These are phyloP conservation scores for Aurelia sp. DNA, from an alignment of 30 jellyfish, hydroid and myxozoan species.

Conservation along the genomic window DNA sequence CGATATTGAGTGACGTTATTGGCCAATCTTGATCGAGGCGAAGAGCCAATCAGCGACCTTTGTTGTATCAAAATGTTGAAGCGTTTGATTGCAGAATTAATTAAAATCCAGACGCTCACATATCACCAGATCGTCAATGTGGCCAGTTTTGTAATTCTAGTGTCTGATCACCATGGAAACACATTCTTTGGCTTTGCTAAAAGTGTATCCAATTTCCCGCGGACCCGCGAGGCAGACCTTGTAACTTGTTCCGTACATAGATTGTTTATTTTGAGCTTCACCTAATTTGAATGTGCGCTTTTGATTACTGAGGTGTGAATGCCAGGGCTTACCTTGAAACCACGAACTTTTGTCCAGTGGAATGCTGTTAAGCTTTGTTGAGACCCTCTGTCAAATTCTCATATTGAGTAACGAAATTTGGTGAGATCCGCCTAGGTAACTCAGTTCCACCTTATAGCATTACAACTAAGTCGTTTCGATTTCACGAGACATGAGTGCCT, in stretches of 20 bases:
- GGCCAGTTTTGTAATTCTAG: slow-evolving; percentile 56
- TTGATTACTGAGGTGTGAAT: slow-evolving; percentile 84
- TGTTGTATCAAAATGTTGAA: too few relatives aligned
- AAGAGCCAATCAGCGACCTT: too few relatives aligned
- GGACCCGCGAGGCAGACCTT: slow-evolving; percentile 73
- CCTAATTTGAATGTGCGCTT: slow-evolving; percentile 71
- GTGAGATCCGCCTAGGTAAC: slow-evolving; percentile 30
- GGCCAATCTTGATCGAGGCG: too few relatives aligned
- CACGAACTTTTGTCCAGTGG: slow-evolving; percentile 73
- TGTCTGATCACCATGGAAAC: slow-evolving; percentile 65
- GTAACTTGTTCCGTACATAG: slow-evolving; percentile 55
- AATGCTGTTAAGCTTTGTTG: slow-evolving; percentile 71
- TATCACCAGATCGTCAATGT: slow-evolving; percentile 31
- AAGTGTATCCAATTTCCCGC: slow-evolving; percentile 61
- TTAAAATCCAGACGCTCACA: slow-evolving; percentile 51
- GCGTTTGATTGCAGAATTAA: slow-evolving; percentile 30
- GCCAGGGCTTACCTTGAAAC: slow-evolving; percentile 80
- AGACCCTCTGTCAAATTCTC: slow-evolving; percentile 67
- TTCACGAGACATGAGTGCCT: slow-evolving; percentile 74
- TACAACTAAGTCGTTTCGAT: slow-evolving; percentile 70
- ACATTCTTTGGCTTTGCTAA: slow-evolving; percentile 50
- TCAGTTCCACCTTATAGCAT: slow-evolving; percentile 66
- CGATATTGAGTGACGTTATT: too few relatives aligned
- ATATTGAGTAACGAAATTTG: slow-evolving; percentile 68
- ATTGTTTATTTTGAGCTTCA: slow-evolving; percentile 74